Evolutionary conservation across 2,888 invertebrate genomes (phyloP).

Genomic region (Aethes cnicana): DNA sequence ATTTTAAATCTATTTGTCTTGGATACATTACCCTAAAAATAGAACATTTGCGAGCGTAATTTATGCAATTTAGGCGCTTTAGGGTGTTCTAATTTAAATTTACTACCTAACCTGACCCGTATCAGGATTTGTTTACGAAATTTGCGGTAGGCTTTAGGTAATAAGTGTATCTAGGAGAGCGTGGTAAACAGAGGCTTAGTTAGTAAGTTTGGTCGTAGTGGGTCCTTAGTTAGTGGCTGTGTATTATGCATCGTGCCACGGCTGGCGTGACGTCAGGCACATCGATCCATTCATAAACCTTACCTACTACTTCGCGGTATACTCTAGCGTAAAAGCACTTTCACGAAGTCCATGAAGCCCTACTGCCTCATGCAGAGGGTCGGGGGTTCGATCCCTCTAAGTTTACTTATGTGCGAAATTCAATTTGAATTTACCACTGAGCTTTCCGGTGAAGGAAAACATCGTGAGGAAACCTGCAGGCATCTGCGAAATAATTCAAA

Average conservation of each 20-base stretch:
- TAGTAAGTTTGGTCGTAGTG: constrained; percentile 1
- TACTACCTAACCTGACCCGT: constrained; percentile 25
- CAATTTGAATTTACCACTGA: too few species aligned
- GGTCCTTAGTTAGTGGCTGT: background rate
- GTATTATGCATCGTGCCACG: constrained; percentile 6
- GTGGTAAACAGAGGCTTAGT: constrained; percentile 3
- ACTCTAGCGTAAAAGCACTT: too few species aligned
- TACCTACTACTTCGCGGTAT: background rate
- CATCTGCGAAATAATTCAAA: too few species aligned
- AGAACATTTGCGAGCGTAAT: constrained; percentile 11
- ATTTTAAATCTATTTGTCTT: too few species aligned
- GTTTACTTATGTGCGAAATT: too few species aligned
- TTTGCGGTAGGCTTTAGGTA: constrained; percentile 17
- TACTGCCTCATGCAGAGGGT: too few species aligned
- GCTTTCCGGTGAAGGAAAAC: too few species aligned
- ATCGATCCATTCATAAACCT: constrained; percentile 12
- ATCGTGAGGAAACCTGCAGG: too few species aligned
- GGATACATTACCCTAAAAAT: too few species aligned
- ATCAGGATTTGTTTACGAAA: constrained; percentile 29
- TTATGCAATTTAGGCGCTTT: constrained; percentile 5
- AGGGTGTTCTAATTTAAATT: constrained; percentile 22
- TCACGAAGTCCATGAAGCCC: too few species aligned
- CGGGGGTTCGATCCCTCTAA: too few species aligned
- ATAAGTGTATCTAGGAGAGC: constrained; percentile 12
- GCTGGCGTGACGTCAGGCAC: constrained; percentile 13